Evolutionary conservation across 2,113 vertebrate species (phyloP).

Genomic region (Hemiprocne comata): DNA sequence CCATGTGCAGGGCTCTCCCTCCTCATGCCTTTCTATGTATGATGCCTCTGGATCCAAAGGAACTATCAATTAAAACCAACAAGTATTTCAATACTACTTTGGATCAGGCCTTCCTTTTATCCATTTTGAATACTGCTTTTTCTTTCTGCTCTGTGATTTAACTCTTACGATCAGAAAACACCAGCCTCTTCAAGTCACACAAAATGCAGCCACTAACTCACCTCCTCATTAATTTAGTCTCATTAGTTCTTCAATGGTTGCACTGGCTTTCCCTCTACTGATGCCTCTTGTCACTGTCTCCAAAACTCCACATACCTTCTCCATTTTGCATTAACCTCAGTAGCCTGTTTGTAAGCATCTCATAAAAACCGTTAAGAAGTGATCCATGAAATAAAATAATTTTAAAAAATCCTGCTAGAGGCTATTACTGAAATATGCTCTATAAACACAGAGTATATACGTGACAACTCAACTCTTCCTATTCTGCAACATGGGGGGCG

Average conservation of each 20-base stretch:
- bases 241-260: neutral
- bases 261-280: neutral
- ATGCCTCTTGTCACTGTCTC: neutral
- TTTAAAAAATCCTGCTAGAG: neutral
- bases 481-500: neutral
- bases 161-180: neutral
- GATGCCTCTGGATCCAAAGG: neutral
- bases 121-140: neutral
- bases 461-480: neutral
- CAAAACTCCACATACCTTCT: neutral
- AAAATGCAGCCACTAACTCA: neutral
- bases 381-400: neutral
- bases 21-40: neutral
- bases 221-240: neutral
- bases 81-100: rapidly evolving
- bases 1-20: neutral
- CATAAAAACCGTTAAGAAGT: neutral
- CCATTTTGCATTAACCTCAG: neutral
- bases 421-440: neutral
- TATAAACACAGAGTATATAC: neutral
- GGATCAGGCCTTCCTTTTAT: neutral
- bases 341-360: neutral
- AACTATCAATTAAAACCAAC: neutral
- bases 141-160: neutral
- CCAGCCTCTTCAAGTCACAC: neutral